Percentiles rank a stretch among this genome's conserved stretches.
Evolutionary conservation across 2,113 vertebrate genomes (phyloP).

Genomic region (Zosterops borbonicus): DNA sequence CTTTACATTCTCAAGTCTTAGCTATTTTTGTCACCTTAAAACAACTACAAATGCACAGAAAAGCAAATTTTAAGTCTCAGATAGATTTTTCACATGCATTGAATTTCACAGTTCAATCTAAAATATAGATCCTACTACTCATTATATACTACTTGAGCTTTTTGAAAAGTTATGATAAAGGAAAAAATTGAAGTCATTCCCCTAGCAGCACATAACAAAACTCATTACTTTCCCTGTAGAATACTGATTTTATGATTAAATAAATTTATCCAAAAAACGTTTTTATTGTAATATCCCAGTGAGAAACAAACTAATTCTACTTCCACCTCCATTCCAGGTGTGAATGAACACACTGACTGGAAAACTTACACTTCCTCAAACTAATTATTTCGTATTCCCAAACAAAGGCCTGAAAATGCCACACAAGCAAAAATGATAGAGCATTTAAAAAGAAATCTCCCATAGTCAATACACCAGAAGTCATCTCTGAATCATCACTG

Average conservation of each 20-base stretch:
- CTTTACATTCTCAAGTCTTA: not conserved
- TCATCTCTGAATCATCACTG: not conserved
- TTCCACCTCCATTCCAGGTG: not conserved
- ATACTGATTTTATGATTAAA: conserved; percentile 17
- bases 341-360: not conserved
- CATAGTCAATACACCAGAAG: not conserved
- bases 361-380: not conserved
- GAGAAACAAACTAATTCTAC: not conserved
- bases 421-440: not conserved
- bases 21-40: not conserved
- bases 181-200: conserved; percentile 50
- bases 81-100: not conserved
- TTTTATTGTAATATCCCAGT: not conserved
- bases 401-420: conserved; percentile 1
- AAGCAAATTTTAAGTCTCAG: not conserved
- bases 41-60: not conserved
- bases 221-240: not conserved
- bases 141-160: conserved; percentile 26
- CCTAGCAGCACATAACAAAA: conserved; percentile 49
- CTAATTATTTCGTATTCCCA: conserved; percentile 23
- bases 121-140: conserved; percentile 51
- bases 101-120: conserved; percentile 28
- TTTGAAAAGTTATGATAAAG: conserved; percentile 42
- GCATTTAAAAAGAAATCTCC: not conserved
- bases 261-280: not conserved